phyloP scores from a whole-genome alignment of 2,888 invertebrate genomes.

The Frankliniella intonsa region DNA sequence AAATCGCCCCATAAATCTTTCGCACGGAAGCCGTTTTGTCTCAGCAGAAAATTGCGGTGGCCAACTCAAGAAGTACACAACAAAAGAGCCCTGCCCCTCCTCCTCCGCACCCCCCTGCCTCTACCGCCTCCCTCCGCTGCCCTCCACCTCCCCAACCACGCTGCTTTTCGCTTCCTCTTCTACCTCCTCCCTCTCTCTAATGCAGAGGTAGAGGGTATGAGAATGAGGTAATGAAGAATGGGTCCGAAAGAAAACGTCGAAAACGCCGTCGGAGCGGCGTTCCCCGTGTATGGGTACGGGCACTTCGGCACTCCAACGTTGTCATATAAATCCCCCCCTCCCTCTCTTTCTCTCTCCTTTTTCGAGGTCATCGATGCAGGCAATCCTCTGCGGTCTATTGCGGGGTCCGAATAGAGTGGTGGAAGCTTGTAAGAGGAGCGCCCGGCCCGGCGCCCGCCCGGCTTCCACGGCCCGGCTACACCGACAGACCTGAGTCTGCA shows the following conservation, averaged over 20 bases:
- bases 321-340: background rate
- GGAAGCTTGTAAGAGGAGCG: background rate
- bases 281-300: background rate
- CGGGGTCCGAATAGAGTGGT: background rate
- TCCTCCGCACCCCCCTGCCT: background rate
- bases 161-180: background rate
- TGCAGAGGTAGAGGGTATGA: background rate
- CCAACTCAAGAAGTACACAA: background rate
- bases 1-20: slow-evolving; percentile 8
- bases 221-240: background rate
- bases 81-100: background rate
- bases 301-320: background rate
- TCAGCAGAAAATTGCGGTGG: slow-evolving; percentile 6
- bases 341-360: background rate
- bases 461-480: background rate
- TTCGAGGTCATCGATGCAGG: slow-evolving; percentile 5
- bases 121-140: background rate
- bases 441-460: background rate
- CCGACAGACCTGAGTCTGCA: slow-evolving; percentile 13
- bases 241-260: background rate
- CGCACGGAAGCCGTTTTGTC: background rate
- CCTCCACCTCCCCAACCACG: background rate
- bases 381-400: slow-evolving; percentile 7
- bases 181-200: background rate
- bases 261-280: background rate